Evolutionary conservation across 2,113 vertebrate species (phyloP).

Genomic region (Thryonomys swinderianus): DNA sequence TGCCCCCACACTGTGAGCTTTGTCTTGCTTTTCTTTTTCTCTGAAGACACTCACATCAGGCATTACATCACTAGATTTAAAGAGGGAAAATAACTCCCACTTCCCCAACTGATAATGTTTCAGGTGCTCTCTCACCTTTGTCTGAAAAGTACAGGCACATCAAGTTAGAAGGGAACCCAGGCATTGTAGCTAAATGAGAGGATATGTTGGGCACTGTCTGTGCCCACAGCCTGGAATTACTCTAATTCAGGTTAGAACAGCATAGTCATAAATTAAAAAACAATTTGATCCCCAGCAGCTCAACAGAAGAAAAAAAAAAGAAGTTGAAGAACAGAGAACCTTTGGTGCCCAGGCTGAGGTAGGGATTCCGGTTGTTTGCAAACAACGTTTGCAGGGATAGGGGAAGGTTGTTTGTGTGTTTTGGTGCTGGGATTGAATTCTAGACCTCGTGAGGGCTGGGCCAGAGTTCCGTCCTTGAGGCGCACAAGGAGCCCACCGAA

Average conservation of each 20-base stretch:
- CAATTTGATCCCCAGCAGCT: background rate
- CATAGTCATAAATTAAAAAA: conserved; percentile 36
- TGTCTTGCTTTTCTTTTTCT: conserved; percentile 4
- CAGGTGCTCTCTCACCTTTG: background rate
- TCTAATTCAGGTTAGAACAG: background rate
- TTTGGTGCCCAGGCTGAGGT: background rate
- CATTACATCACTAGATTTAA: conserved; percentile 33
- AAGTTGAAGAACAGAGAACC: conserved; percentile 41
- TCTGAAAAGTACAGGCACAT: conserved; percentile 30
- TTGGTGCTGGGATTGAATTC: background rate
- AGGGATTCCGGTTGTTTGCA: background rate
- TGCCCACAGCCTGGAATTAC: background rate
- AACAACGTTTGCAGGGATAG: background rate
- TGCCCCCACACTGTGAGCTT: background rate
- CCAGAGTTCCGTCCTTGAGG: background rate
- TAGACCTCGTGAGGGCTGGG: background rate
- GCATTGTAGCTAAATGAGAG: background rate
- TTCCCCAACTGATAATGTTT: conserved; percentile 26
- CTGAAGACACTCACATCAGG: conserved; percentile 8
- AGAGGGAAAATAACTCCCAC: conserved; percentile 29
- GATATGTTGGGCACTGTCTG: background rate
- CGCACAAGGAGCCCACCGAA: background rate
- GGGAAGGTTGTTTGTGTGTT: background rate
- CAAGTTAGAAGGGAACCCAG: background rate
- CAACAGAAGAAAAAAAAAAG: background rate